Base-by-base conservation (phyloP, 2,797 vertebrate species). In the Sebastes taczanowskii region DNA sequence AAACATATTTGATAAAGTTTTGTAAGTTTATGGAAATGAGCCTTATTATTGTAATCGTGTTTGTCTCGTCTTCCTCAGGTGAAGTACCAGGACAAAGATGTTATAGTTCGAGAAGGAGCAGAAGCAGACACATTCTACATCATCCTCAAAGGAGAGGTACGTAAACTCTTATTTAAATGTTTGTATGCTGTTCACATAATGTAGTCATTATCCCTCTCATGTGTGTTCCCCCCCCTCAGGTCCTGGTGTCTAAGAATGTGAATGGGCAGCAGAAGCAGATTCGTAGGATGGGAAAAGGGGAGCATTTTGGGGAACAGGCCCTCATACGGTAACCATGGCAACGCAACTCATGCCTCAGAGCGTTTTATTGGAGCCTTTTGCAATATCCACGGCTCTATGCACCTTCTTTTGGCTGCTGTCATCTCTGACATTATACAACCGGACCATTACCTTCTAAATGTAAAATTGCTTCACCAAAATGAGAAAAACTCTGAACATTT, bases 291-390 rank as follows among this genome's bases (percentile, higher is more conserved):
- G 93, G 94, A 2, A 93, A 95, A 25, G 96, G 96, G 16, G 95
- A 97, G 66, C 96, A 97, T 88, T 97, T 96, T 18, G 96, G 96
- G 82, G 97, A 97, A 86, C 94, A 97, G 83, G 94, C 96, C 58
- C 95, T 97, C 20, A 96, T 97, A 87, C 94, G 96, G 97, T 97
- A 95, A 92, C 89, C 86, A 90, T 83, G 72, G 81, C 85, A 88
- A 92, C 86, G 8, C 55, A 76, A 20, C 77, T 66, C 42, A 53
- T 56, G 77, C 85, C 81, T 58, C 7, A 55, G 69, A 87, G 62
- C 53, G 78, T 80, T 46, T 60, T 20, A 63, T 53, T 46, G 22
- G 30, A 83, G 27, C 18, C 23, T 64, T 14, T n/a, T 68, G 74
- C 68, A 81, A 49, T 78, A 60, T 22, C 13, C 73, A 49, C 35